A percentile compares a stretch with the other conserved stretches of the same genome.
Evolutionary conservation across 2,888 invertebrate species (phyloP).

Genomic region (Drosophila lacicola): DNA sequence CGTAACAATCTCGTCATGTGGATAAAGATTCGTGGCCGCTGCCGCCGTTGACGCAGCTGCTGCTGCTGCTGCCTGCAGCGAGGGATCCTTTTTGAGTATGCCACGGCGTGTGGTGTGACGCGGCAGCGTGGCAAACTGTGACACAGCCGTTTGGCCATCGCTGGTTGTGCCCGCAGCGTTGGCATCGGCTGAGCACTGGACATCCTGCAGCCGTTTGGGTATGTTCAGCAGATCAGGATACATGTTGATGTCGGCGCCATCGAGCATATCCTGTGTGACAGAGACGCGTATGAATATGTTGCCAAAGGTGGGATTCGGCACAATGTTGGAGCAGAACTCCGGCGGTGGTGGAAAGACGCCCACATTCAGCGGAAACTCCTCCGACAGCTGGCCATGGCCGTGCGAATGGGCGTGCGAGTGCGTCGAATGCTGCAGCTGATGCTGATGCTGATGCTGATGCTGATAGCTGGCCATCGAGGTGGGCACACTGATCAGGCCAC

Average conservation of each 20-base stretch:
- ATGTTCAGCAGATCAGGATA: constrained; percentile 93
- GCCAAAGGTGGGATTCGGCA: constrained; percentile 84
- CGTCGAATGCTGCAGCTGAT: constrained; percentile 32
- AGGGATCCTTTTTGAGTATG: constrained; percentile 84
- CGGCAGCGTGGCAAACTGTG: constrained; percentile 85
- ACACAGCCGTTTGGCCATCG: constrained; percentile 54
- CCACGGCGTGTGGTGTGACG: constrained; percentile 84
- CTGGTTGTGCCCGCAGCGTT: constrained; percentile 40
- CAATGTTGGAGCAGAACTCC: constrained; percentile 86
- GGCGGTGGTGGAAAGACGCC: constrained; percentile 87
- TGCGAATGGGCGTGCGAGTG: constrained; percentile 64
- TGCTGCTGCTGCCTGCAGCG: constrained; percentile 77
- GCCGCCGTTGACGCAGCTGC: constrained; percentile 64
- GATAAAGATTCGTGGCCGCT: constrained; percentile 80
- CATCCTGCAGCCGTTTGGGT: constrained; percentile 86
- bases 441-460: constrained; percentile 19
- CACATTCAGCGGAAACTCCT: constrained; percentile 86
- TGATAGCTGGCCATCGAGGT: constrained; percentile 73
- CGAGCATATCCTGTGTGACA: constrained; percentile 89
- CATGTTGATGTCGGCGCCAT: constrained; percentile 88
- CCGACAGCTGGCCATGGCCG: constrained; percentile 73
- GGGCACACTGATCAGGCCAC: constrained; percentile 82
- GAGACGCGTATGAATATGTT: constrained; percentile 95
- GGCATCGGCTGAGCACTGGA: constrained; percentile 40
- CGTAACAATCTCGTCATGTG: constrained; percentile 85